Evolutionary conservation across 2,888 invertebrate species (phyloP).

Genomic region (Drosophila pseudotalamancana): DNA sequence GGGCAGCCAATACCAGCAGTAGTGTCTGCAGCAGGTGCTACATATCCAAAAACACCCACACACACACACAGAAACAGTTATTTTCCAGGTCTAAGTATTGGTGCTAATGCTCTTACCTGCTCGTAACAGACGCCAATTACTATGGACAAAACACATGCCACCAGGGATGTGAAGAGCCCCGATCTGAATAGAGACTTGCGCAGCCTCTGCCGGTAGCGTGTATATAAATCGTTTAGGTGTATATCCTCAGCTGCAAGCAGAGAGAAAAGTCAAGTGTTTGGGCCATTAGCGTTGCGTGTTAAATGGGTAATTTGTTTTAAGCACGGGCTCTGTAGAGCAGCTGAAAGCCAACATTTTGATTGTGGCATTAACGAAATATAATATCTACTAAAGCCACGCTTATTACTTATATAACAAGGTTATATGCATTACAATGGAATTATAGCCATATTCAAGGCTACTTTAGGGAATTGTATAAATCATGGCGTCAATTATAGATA

Average conservation of each 20-base stretch:
- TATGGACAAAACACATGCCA: slow-evolving; percentile 83
- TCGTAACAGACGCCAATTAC: slow-evolving; percentile 80
- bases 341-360: slow-evolving; percentile 2
- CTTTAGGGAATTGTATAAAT: neutral
- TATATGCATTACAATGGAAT: neutral
- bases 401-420: neutral
- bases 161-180: slow-evolving; percentile 82
- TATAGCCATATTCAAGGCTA: neutral
- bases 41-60: slow-evolving; percentile 21
- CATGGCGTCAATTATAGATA: too few species aligned
- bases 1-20: slow-evolving; percentile 77
- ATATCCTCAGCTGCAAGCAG: slow-evolving; percentile 82
- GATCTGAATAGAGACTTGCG: slow-evolving; percentile 84
- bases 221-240: slow-evolving; percentile 84
- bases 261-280: slow-evolving; percentile 29
- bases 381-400: neutral
- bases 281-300: slow-evolving; percentile 38
- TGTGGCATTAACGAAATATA: neutral
- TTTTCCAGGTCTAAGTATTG: slow-evolving; percentile 2
- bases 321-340: neutral
- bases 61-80: slow-evolving; percentile 9
- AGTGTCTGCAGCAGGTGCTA: slow-evolving; percentile 78
- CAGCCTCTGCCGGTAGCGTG: slow-evolving; percentile 84
- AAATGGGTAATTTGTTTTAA: slow-evolving; percentile 39
- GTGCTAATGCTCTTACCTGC: slow-evolving; percentile 71